phyloP scores from a whole-genome alignment of 2,888 invertebrate species.

The Nomada flava region DNA sequence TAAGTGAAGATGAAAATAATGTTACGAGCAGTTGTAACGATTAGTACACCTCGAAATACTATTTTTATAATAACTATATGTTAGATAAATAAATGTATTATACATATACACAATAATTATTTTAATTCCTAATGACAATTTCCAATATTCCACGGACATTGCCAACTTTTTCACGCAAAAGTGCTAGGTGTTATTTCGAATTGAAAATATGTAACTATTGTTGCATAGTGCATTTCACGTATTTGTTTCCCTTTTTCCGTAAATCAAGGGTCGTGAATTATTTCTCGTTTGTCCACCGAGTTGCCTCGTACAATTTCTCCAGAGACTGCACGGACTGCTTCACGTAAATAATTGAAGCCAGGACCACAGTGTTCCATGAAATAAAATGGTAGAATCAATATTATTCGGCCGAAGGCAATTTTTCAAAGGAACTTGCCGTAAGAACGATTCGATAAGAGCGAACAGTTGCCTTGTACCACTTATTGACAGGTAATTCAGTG shows the following conservation, averaged over 20 bases:
- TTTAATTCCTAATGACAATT: too few species aligned
- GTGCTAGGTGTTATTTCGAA: too few species aligned
- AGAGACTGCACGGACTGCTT: conserved; percentile 17
- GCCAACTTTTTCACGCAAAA: too few species aligned
- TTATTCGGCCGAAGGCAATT: conserved; percentile 60
- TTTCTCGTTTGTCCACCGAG: conserved; percentile 17
- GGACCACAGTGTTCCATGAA: conserved; percentile 32
- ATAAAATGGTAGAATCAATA: conserved; percentile 51
- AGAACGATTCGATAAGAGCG: conserved; percentile 24
- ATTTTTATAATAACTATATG: too few species aligned
- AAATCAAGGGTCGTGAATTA: conserved; percentile 12
- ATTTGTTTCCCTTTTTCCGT: background rate
- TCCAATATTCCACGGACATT: too few species aligned
- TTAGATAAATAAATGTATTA: too few species aligned
- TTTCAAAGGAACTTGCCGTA: conserved; percentile 44
- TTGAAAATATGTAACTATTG: too few species aligned
- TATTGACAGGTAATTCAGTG: conserved; percentile 45
- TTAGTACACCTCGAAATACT: too few species aligned
- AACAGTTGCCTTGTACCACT: conserved; percentile 17
- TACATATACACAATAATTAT: too few species aligned
- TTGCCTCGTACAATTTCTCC: conserved; percentile 36
- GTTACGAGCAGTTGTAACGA: too few species aligned
- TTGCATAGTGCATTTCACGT: background rate
- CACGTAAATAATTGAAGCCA: conserved; percentile 59
- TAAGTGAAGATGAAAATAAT: too few species aligned